Conservation (phyloP, 2,113 vertebrate species). For the Chamaea fasciata region DNA sequence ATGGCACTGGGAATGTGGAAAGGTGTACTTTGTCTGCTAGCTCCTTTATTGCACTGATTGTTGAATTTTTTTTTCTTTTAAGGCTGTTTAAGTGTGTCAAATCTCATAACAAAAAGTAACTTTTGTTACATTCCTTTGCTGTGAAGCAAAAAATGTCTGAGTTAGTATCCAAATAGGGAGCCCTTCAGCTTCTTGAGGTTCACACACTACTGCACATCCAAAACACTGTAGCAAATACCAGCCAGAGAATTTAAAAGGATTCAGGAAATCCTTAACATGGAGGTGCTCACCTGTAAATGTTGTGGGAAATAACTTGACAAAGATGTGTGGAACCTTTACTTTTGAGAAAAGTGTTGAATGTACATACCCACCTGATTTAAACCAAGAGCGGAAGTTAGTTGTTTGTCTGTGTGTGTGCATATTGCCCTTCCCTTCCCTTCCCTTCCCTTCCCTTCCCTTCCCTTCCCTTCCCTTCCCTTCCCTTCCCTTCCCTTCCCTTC, state of each 20-base stretch:
- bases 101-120: background rate
- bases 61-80: background rate
- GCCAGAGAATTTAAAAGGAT: background rate
- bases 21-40: background rate
- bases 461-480: too few species aligned
- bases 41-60: background rate
- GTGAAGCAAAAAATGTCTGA: background rate
- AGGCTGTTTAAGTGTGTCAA: background rate
- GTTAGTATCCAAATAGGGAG: background rate
- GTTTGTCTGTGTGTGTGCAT: background rate
- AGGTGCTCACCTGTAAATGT: background rate
- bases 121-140: background rate
- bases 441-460: too few species aligned
- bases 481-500: background rate
- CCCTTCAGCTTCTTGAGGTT: background rate
- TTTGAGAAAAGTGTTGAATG: background rate
- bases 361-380: accelerated
- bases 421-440: background rate
- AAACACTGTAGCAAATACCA: background rate
- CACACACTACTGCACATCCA: background rate
- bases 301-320: background rate
- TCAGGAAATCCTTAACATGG: background rate
- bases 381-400: background rate
- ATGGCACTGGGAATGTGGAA: background rate
- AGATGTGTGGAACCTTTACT: accelerated